Base-by-base conservation (phyloP, 1,140 invertebrate genomes). In the Zaprionus capensis region DNA sequence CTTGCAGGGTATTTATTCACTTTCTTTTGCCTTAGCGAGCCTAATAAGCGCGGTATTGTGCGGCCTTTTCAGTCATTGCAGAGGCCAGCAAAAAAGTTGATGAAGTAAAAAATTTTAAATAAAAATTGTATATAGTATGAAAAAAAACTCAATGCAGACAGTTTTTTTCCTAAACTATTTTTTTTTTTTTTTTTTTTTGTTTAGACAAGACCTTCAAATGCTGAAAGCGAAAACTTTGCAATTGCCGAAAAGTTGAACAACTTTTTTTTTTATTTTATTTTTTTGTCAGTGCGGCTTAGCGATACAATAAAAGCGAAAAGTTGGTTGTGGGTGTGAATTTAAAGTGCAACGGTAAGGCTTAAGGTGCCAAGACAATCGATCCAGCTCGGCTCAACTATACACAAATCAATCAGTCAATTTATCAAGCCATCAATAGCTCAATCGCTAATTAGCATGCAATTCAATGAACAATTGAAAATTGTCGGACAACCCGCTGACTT, bases 401-500 rank as follows among this genome's bases (percentile, higher is more conserved):
- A 66, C 53, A 49, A 49, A 72, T 72, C 69, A 71, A 73, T 69
- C 70, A 57, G 11, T 70, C 82, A 72, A 66, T 78, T 76, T 44
- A 9, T 74, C 82, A 71, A 69, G 71, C 82, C 76, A 67, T 73
- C 81, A 80, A 55, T 76, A 22, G 53, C n/a, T 65, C 70, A 80
- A 87, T 67, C 62, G 22, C 76, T 87, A 86, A 86, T 86, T 86
- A 86, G 82, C 83, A 86, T 86, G 82, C 82, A 80, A 87, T 86
- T 77, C 82, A 87, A 56, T 63, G 59, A 80, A 83, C 80, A 87
- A 86, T 88, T 88, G 80, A 75, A 79, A 76, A 76, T 72, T 79
- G 80, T 72, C 67, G 81, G 64, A 62, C 81, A 75, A 59, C 74
- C 69, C 46, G 56, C 41, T 34, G 63, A 67, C 69, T 83, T 87